Conservation (phyloP, 53 echinoderm and acorn worm species). For the Mesocentrotus franciscanus region DNA sequence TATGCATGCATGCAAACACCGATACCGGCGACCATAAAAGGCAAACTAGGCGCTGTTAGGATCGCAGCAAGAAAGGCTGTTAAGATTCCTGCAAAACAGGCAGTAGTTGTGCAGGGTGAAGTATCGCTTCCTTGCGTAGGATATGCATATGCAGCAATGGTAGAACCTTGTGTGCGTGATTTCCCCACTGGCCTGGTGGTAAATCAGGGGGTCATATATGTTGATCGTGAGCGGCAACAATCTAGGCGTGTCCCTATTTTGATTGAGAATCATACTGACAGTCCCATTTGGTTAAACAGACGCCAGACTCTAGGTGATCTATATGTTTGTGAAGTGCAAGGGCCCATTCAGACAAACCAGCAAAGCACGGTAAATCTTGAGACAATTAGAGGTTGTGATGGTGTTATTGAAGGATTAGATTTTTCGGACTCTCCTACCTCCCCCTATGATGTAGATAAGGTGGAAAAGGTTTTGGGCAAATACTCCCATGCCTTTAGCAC, state of each 20-base stretch:
- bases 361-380: not conserved
- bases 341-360: not conserved
- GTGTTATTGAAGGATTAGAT: constrained; percentile 19
- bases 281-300: not conserved
- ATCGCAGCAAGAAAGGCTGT: not conserved
- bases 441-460: not conserved
- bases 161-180: constrained; percentile 19
- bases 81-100: not conserved
- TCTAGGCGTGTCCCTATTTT: constrained; percentile 1
- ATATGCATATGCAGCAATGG: not conserved
- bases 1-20: not conserved
- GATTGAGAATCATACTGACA: not conserved
- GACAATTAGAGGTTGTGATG: not conserved
- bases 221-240: not conserved
- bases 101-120: not conserved
- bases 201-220: not conserved
- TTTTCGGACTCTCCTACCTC: constrained; percentile 50
- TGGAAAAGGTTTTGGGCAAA: not conserved
- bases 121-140: not conserved
- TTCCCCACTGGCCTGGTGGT: not conserved
- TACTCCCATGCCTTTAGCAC: constrained; percentile 58
- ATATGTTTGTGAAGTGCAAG: constrained; percentile 5
- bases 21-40: not conserved
- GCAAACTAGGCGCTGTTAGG: not conserved
- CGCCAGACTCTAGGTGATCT: not conserved